Evolutionary conservation across 2,113 vertebrate genomes (phyloP).

Genomic region (Crotalus viridis): DNA sequence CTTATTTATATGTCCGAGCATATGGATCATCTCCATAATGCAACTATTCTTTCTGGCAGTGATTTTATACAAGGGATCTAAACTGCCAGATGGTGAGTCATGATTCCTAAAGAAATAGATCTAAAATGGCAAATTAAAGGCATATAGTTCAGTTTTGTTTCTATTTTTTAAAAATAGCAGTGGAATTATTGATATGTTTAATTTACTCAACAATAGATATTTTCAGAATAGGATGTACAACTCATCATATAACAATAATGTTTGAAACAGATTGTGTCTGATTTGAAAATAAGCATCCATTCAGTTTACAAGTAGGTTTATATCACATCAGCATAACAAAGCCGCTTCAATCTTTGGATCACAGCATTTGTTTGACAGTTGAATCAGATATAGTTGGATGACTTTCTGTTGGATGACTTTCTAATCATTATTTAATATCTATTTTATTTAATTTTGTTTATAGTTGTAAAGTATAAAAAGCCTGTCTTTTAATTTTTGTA

Average conservation of each 20-base stretch:
- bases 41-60: neutral
- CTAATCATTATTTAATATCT: neutral
- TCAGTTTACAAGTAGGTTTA: neutral
- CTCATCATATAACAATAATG: neutral
- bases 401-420: neutral
- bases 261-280: neutral
- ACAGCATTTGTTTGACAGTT: neutral
- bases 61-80: too few species aligned
- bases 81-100: neutral
- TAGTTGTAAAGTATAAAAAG: neutral
- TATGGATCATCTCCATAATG: too few species aligned
- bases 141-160: neutral
- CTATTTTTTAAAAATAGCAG: neutral
- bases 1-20: neutral
- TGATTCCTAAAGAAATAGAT: neutral
- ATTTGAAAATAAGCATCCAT: neutral
- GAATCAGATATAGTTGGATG: neutral
- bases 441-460: neutral
- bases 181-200: neutral
- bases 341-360: neutral
- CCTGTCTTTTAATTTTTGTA: neutral
- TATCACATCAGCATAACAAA: neutral
- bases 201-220: neutral
- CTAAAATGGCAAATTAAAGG: neutral
- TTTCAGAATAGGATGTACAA: neutral